Percentiles rank a stretch among this genome's conserved stretches.
Conservation (phyloP, 2,888 invertebrate genomes). For the Amorpha juglandis region DNA sequence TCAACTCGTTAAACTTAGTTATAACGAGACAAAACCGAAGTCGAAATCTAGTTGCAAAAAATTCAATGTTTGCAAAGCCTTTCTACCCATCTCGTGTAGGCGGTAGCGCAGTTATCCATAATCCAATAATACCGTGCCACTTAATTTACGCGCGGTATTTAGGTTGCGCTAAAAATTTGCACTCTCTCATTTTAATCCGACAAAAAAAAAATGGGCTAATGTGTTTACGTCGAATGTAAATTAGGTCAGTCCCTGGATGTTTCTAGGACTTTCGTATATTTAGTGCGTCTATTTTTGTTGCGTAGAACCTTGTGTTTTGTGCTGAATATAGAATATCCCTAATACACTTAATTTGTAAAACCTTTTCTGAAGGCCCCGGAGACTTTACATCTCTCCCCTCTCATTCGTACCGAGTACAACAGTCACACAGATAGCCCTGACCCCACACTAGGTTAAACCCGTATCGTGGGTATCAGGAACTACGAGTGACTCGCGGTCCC, state of each 20-base stretch:
- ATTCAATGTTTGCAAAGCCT: no score
- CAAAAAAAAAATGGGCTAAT: constrained; percentile 37
- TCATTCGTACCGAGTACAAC: no score
- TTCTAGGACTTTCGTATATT: constrained; percentile 24
- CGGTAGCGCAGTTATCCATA: background rate
- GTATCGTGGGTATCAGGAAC: no score
- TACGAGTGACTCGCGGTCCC: no score
- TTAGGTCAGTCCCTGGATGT: constrained; percentile 22
- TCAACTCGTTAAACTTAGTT: no score
- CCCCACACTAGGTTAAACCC: no score
- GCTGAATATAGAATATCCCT: background rate
- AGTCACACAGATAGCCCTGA: no score
- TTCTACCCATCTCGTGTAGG: background rate
- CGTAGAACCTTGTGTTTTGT: background rate
- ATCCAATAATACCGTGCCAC: background rate
- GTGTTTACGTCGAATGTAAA: constrained; percentile 31
- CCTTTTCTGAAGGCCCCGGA: no score
- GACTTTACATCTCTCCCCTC: no score
- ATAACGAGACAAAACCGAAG: no score
- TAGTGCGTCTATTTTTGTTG: background rate
- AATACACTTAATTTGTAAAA: no score
- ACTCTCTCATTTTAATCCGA: constrained; percentile 33
- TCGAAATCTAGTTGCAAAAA: no score
- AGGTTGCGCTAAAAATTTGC: constrained; percentile 26
- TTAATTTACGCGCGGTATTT: constrained; percentile 19